A percentile compares a stretch with the other conserved stretches of the same genome.
Conservation (phyloP, 2,113 vertebrate species). For the Gallinago jamesoni region DNA sequence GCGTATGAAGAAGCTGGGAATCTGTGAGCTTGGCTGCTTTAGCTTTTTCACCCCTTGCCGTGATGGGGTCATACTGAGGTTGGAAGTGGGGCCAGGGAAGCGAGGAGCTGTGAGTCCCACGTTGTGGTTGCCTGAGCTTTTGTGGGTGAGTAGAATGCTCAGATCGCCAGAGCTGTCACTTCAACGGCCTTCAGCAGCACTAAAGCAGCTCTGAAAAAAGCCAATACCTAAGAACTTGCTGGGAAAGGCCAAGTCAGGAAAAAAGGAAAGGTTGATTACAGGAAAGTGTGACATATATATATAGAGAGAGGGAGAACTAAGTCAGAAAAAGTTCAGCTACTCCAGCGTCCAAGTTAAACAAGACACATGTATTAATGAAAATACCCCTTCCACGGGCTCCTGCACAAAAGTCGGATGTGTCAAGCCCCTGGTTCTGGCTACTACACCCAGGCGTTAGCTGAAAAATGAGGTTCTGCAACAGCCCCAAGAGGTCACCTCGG, state of each 20-base stretch:
- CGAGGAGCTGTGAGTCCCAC: not conserved
- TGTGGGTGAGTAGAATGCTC: rapidly evolving
- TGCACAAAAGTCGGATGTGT: not conserved
- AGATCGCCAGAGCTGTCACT: not conserved
- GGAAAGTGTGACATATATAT: not conserved
- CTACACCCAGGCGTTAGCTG: not conserved
- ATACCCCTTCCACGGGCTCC: not conserved
- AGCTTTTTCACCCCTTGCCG: not conserved
- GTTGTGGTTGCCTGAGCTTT: not conserved
- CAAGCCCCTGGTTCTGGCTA: not conserved
- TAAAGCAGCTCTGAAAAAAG: not conserved
- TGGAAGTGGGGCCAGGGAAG: not conserved
- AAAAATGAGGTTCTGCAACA: not conserved
- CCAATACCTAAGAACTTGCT: not conserved
- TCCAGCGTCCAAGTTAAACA: constrained; percentile 45
- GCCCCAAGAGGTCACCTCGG: not conserved
- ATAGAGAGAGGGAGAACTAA: not conserved
- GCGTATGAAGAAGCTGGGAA: rapidly evolving
- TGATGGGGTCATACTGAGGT: not conserved
- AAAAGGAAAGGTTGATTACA: constrained; percentile 7
- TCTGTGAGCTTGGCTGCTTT: not conserved
- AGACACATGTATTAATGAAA: not conserved
- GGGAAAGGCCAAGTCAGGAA: constrained; percentile 18
- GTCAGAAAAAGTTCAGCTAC: constrained; percentile 24
- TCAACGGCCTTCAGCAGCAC: not conserved